Percentiles rank a stretch among this genome's conserved stretches.
Evolutionary conservation across 1,140 invertebrate genomes (phyloP).

Genomic region (Zelostemma sp.): DNA sequence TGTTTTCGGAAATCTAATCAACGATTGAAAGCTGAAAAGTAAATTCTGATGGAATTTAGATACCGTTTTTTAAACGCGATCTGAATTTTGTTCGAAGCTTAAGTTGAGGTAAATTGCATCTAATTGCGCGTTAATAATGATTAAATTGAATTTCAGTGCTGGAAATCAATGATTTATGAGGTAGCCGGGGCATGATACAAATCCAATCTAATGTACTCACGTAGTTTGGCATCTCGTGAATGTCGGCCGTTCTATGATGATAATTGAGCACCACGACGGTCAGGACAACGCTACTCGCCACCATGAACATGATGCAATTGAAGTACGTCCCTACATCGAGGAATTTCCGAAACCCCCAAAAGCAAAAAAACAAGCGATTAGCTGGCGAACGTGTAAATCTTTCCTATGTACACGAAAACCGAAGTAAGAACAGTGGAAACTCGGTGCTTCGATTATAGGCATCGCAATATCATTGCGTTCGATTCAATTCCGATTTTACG

Average conservation of each 20-base stretch:
- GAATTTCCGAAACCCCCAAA: conserved; percentile 59
- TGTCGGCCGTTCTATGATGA: conserved; percentile 96
- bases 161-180: conserved; percentile 8
- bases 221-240: conserved; percentile 96
- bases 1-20: no score
- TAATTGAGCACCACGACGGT: conserved; percentile 98
- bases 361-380: conserved; percentile 61
- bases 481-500: no score
- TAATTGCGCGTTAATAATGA: no score
- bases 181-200: not conserved
- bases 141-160: not conserved
- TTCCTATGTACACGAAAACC: not conserved
- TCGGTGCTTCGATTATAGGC: not conserved
- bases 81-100: no score
- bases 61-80: no score
- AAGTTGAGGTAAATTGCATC: no score
- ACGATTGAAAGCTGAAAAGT: no score
- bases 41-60: no score
- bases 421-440: not conserved
- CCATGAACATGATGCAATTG: conserved; percentile 99
- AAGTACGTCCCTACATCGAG: conserved; percentile 93
- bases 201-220: conserved; percentile 73
- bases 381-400: conserved; percentile 46
- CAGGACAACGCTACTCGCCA: conserved; percentile 97
- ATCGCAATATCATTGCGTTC: not conserved